Base-by-base conservation (phyloP, 2,888 invertebrate genomes). In the Oscheius sp. region DNA sequence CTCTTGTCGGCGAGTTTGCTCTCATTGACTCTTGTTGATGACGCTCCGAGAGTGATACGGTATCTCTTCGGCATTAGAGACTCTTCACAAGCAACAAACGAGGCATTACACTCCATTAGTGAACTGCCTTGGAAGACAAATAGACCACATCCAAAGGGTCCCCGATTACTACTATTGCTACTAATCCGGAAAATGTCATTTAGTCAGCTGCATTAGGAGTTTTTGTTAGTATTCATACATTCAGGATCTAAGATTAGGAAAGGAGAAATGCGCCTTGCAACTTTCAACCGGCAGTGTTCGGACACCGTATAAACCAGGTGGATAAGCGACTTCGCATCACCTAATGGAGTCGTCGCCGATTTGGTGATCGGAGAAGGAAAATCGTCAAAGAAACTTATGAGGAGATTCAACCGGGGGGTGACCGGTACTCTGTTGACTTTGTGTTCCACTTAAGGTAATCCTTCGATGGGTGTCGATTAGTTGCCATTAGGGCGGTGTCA, bases 401-500 rank as follows among this genome's bases (percentile, higher is more conserved):
- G 13, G 13, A 25, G 23, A 25, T 25, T 25, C 23, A 2, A 23
- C 55, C 7, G 16, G 21, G 6, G 3, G 16, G 13, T 61, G 61
- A 61, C 41, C 61, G 23, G 61, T 61, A 61, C 43, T 61, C 45
- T 52, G 52, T 66, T 66, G 49, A 52, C 66, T 66, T 66, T 66
- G 63, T 29, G 52, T 63, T 63, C 55, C 69, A 69, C 69, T 69
- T 41, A 55, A 69, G 55, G 55, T 69, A 69, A 69, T 69, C 69
- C 69, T 41, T 61, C 71, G 71, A 71, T 71, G 59, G 59, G 71
- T 71, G 71, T 71, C 71, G 71, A 71, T 71, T 71, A 71, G 71
- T 71, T 56, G 71, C 71, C 35, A 71, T 71, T 71, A 71, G 71
- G 49, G 56, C 63, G 61, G 71, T 71, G 71, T 71, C 71, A 71